These are phyloP conservation scores for Hirundichthys speculiger DNA, from an alignment of 2,113 vertebrate genomes.

Conservation along the genomic window DNA sequence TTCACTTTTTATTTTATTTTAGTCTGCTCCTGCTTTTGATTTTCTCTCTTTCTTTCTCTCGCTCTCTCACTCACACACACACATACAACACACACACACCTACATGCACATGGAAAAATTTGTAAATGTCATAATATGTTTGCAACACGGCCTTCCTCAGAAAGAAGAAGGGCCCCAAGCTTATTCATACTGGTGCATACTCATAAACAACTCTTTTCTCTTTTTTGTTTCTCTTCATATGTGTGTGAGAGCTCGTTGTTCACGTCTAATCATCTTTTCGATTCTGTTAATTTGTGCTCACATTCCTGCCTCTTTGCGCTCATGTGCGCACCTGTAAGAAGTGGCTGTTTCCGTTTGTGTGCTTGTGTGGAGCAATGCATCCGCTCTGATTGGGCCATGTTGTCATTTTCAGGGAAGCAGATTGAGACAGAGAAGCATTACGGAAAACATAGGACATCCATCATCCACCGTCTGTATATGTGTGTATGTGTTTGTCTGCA, in stretches of 20 bases:
- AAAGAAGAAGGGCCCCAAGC: neutral
- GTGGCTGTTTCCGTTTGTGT: slow-evolving; percentile 12
- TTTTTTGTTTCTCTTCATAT: too few species aligned
- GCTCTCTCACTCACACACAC: slow-evolving; percentile 2
- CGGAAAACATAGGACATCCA: slow-evolving; percentile 45
- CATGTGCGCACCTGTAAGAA: slow-evolving; percentile 13
- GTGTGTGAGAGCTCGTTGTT: neutral
- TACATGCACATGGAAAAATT: neutral
- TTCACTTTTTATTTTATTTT: slow-evolving; percentile 30
- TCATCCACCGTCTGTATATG: slow-evolving; percentile 32
- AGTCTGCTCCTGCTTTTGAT: slow-evolving; percentile 29
- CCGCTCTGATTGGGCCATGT: slow-evolving; percentile 24
- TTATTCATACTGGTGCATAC: neutral
- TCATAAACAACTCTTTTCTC: neutral
- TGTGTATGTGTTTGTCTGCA: neutral
- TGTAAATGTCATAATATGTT: slow-evolving; percentile 15
- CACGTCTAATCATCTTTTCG: neutral
- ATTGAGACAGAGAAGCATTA: slow-evolving; percentile 56
- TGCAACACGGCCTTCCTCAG: slow-evolving; percentile 1
- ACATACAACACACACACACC: neutral
- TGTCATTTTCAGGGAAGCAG: slow-evolving; percentile 59
- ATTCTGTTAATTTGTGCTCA: neutral
- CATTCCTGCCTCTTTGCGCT: neutral
- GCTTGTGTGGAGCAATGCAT: slow-evolving; percentile 36
- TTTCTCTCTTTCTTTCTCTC: slow-evolving; percentile 3